These are phyloP conservation scores for Mixornis gularis DNA, from an alignment of 2,113 vertebrate species.

Conservation along the genomic window DNA sequence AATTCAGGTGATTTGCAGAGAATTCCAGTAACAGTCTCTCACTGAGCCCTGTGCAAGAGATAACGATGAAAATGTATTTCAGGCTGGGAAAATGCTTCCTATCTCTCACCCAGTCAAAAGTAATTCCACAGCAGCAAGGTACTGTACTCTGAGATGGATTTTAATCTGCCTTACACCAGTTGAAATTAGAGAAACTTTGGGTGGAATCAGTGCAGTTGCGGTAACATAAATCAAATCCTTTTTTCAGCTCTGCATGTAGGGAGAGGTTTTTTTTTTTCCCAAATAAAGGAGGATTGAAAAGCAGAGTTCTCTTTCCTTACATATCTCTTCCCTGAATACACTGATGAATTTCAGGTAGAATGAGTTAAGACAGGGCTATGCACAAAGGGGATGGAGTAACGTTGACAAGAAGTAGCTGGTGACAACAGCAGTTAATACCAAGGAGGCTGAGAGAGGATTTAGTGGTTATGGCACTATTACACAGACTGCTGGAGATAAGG, in stretches of 20 bases:
- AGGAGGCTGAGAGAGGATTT: slow-evolving; percentile 8
- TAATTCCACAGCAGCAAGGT: background rate
- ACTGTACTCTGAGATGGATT: slow-evolving; percentile 1
- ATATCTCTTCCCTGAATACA: background rate
- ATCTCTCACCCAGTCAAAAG: slow-evolving; percentile 9
- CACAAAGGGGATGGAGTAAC: slow-evolving; percentile 1
- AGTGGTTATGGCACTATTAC: background rate
- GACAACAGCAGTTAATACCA: slow-evolving; percentile 40
- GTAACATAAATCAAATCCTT: slow-evolving; percentile 15
- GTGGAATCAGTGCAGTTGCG: background rate
- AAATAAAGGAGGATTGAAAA: background rate
- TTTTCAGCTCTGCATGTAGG: background rate
- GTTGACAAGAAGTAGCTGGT: slow-evolving; percentile 41
- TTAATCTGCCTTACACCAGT: background rate
- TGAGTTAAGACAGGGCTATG: slow-evolving; percentile 3
- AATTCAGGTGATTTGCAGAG: slow-evolving; percentile 28
- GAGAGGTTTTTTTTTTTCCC: background rate
- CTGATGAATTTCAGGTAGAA: slow-evolving; percentile 43
- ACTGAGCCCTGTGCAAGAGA: background rate
- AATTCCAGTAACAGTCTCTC: background rate
- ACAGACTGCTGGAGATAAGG: background rate
- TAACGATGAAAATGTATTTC: slow-evolving; percentile 9
- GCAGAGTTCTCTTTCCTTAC: background rate
- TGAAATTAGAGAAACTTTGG: slow-evolving; percentile 35
- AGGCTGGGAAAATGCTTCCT: slow-evolving; percentile 12